Conservation (phyloP, 2,113 vertebrate species). For the Alouatta palliata region DNA sequence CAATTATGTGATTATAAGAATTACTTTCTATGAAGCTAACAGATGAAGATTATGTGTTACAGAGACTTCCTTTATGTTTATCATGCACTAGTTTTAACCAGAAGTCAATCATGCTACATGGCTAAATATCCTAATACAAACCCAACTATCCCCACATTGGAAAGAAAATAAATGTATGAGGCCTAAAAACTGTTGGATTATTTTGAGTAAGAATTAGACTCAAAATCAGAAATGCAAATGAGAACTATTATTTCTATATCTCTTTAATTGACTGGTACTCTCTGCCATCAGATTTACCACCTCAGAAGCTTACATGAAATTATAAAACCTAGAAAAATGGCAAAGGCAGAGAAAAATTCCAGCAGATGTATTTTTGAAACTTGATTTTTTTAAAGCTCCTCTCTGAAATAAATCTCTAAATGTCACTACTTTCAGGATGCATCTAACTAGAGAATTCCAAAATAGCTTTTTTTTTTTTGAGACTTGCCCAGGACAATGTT, state of each 20-base stretch:
- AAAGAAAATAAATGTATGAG: neutral
- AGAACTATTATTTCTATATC: neutral
- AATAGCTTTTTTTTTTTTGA: neutral
- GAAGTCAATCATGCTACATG: neutral
- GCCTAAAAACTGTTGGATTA: neutral
- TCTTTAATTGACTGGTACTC: neutral
- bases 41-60: neutral
- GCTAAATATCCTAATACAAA: neutral
- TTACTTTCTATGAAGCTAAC: neutral
- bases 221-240: neutral
- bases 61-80: neutral
- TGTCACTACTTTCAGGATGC: neutral
- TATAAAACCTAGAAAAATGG: neutral
- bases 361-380: constrained; percentile 7
- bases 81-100: neutral
- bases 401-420: neutral
- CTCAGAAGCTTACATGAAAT: neutral
- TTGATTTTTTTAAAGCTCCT: neutral
- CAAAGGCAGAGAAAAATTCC: neutral
- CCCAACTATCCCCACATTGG: neutral
- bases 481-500: neutral
- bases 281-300: neutral
- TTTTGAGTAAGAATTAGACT: constrained; percentile 15
- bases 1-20: neutral
- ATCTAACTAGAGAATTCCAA: neutral